Evolutionary conservation across 2,888 invertebrate genomes (phyloP), one percentile per base, ranked within the genome.

Genomic region (Drosophila demipolita): DNA sequence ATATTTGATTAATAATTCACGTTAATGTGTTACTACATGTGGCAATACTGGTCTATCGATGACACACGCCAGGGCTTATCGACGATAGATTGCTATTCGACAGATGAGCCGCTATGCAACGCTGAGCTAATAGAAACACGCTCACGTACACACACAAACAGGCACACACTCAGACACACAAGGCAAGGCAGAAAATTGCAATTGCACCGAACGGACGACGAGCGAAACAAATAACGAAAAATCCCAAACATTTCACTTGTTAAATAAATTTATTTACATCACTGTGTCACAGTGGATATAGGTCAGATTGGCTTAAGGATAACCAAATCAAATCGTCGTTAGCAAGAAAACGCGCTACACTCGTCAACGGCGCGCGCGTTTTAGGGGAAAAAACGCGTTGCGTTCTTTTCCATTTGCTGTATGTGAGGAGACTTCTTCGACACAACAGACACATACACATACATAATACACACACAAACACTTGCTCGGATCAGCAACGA

Each of bases 351-450:
- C 69, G 81, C 73, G 81, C 48, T 73, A 61, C 67, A 68, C 58
- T 57, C 68, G 67, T 50, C 74, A 60, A 76, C 73, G 79, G 77
- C 80, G 78, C 83, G 81, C 86, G 87, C 88, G 82, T 81, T 86
- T 75, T 45, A 45, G 54, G 57, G 70, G 35, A 77, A 59, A 74
- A 81, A 84, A 84, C 89, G 86, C 89, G 82, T 82, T 90, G 84
- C 87, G 90, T 86, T 85, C 90, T 86, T 86, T 82, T 86, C 82
- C 83, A 86, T 69, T 73, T 79, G 73, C 66, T 83, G 74, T 79
- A 67, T 76, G 79, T 70, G 78, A 69, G 75, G 68, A 69, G 82
- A 78, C 78, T 78, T 80, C 76, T 78, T 75, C 72, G 64, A 66
- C 77, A 64, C 73, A 75, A 80, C 74, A 66, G 58, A 68, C 68